Conservation (phyloP, 2,888 invertebrate species). For the Perithous albicinctus region DNA sequence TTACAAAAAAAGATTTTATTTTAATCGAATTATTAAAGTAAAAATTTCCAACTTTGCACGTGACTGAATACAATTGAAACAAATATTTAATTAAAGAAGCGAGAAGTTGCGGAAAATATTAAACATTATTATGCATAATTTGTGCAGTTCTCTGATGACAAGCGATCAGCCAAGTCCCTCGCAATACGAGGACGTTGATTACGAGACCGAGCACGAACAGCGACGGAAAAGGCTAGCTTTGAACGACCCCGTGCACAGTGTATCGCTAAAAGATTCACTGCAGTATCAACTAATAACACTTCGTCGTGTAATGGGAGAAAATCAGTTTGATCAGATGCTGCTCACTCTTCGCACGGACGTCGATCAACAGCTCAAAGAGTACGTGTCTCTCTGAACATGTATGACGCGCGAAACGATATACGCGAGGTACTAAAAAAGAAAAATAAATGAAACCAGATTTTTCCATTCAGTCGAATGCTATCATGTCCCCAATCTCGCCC, state of each 20-base stretch:
- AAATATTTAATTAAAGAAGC: neutral
- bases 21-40: no score
- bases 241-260: slow-evolving; percentile 92
- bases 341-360: slow-evolving; percentile 91
- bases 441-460: slow-evolving; percentile 36
- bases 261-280: slow-evolving; percentile 90
- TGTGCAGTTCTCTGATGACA: slow-evolving; percentile 84
- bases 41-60: no score
- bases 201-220: slow-evolving; percentile 91
- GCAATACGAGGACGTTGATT: slow-evolving; percentile 86
- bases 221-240: slow-evolving; percentile 89
- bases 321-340: slow-evolving; percentile 91
- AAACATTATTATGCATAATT: slow-evolving; percentile 12
- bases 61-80: no score
- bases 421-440: slow-evolving; percentile 49
- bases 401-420: slow-evolving; percentile 19
- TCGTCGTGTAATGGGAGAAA: slow-evolving; percentile 91
- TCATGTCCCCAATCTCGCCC: slow-evolving; percentile 11
- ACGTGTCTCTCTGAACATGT: slow-evolving; percentile 84
- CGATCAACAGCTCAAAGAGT: slow-evolving; percentile 89
- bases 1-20: no score
- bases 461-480: slow-evolving; percentile 69
- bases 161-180: slow-evolving; percentile 83
- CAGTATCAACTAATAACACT: slow-evolving; percentile 90
- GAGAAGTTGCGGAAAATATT: neutral